A percentile compares a stretch with the other conserved stretches of the same genome.
phyloP scores from a whole-genome alignment of 2,113 vertebrate genomes.

The Orthochromis indermauri region DNA sequence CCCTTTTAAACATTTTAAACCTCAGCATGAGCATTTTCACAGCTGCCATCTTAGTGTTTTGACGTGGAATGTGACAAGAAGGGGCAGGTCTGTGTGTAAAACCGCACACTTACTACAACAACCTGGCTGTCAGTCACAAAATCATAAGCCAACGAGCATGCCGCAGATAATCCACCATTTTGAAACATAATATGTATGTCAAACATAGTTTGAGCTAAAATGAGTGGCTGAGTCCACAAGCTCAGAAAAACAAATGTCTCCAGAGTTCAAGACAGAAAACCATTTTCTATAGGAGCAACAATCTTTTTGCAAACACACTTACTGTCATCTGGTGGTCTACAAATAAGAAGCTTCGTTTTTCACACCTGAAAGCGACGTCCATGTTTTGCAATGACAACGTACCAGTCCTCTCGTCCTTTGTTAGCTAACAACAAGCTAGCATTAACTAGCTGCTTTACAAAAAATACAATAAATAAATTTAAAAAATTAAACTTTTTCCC shows the following conservation, averaged over 20 bases:
- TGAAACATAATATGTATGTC: background rate
- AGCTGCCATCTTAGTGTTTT: background rate
- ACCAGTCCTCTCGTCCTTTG: background rate
- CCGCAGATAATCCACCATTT: background rate
- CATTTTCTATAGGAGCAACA: no score
- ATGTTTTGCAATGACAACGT: background rate
- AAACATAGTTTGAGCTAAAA: background rate
- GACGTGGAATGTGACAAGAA: background rate
- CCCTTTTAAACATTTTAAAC: background rate
- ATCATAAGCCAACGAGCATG: accelerated
- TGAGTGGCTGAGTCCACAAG: background rate
- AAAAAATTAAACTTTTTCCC: accelerated
- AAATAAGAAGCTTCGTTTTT: background rate
- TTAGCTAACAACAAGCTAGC: background rate
- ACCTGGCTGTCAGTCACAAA: background rate
- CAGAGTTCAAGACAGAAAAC: background rate
- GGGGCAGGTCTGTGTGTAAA: background rate
- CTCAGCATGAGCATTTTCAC: background rate
- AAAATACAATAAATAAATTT: accelerated
- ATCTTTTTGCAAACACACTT: background rate
- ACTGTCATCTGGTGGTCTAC: background rate
- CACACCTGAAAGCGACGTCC: background rate
- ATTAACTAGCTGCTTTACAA: background rate
- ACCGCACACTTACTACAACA: background rate
- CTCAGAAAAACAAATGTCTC: background rate